Base-by-base conservation (phyloP, 2,113 vertebrate species). In the Brachionichthys hirsutus region DNA sequence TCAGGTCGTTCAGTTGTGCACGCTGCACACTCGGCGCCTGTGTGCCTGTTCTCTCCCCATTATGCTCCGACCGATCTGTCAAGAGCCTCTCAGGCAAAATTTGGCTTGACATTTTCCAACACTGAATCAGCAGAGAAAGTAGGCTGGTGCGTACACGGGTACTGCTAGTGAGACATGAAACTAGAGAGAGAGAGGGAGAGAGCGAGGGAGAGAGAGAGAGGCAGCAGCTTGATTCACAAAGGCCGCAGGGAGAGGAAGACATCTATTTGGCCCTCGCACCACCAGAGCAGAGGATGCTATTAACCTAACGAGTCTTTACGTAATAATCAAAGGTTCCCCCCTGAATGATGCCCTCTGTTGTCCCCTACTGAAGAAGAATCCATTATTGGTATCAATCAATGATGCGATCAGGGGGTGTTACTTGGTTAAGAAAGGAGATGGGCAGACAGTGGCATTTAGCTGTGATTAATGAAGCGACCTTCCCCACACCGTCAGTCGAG, bases 391-490 rank as follows among this genome's bases (percentile, higher is more conserved):
- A 89, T 89, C 85, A 89, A 90, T 91, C 88, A 92, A 84, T 88
- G 84, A 86, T 86, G 84, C 62, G 85, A 88, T 89, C 86, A 82
- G 82, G 72, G 75, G 73, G 68, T 82, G 82, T 79, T 85, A 81
- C 73, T 81, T 84, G 74, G 84, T 84, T 80, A 83, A 80, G 85
- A 54, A 66, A 67, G 65, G 65, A 78, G 79, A 86, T 44, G 70
- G 81, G 83, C 59, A 85, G 84, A 84, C 86, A 85, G 77, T 82
- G 84, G 88, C 83, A 83, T 86, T 88, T 89, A 88, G 86, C 79
- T 67, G 75, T 91, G 90, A 92, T 92, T 92, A 92, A 92, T 92
- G 89, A 85, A 87, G 68, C 87, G 87, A 91, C 89, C 90, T 91
- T 90, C 87, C 84, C 82, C 71, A 67, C 69, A 86, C 87, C 86